These are phyloP conservation scores for Sceloporus undulatus DNA, from an alignment of 2,113 vertebrate species.

Conservation along the genomic window DNA sequence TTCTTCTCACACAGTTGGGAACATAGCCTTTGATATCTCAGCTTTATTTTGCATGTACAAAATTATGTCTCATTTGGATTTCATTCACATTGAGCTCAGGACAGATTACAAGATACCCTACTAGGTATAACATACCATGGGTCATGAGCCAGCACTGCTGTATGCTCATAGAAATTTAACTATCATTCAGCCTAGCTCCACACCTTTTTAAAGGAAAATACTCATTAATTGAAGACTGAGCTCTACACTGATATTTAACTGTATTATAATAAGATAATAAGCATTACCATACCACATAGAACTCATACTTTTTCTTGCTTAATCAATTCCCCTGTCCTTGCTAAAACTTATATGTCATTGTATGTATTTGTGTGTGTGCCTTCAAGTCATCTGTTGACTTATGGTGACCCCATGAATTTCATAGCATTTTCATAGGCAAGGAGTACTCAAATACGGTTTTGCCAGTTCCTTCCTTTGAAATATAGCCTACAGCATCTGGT, in stretches of 20 bases:
- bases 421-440: no score
- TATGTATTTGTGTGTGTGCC: no score
- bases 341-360: not conserved
- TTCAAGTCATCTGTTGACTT: no score
- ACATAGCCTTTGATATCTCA: not conserved
- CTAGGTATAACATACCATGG: not conserved
- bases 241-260: not conserved
- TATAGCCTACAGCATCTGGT: no score
- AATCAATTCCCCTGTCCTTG: not conserved
- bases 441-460: no score
- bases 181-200: not conserved
- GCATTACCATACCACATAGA: not conserved
- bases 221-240: not conserved
- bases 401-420: no score
- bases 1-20: not conserved
- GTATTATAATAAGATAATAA: not conserved
- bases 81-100: not conserved
- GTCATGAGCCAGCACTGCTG: not conserved
- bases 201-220: not conserved
- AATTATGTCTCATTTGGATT: not conserved
- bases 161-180: no score
- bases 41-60: slow-evolving; percentile 14
- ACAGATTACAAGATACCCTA: not conserved
- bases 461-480: no score
- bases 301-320: not conserved